Evolutionary conservation across 2,888 invertebrate genomes (phyloP), one percentile per base, ranked within the genome.

Genomic region (Listrodromus nycthemerus): DNA sequence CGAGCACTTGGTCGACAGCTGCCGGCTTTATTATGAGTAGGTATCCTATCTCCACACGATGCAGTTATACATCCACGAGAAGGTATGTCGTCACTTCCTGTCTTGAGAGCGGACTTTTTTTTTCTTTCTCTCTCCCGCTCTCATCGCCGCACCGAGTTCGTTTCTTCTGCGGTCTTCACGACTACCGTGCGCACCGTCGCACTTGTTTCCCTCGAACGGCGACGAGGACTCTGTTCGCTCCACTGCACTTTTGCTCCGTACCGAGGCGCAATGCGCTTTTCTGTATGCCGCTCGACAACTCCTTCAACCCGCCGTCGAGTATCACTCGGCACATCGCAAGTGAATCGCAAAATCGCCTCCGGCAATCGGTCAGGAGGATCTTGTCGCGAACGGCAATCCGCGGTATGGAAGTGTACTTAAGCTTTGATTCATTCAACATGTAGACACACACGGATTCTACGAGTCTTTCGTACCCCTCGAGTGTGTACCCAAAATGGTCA

Each of bases 41-140:
- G 55, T 74, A 45, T 61, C 33, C 41, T 50, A 27, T 7, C 82
- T 83, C 52, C 79, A 58, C 76, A 73, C 74, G 74, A 76, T 83
- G 85, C 83, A 88, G 78, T 81, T 83, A 82, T 81, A 80, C 75
- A 48, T 71, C 45, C 48, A 82, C 80, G 84, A 84, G 86, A 87
- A 86, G 88, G 87, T 88, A 84, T 91, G 90, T 89, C 91, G 91
- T 92, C 92, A 92, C 88, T 91, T 91, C 91, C 91, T 90, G 91
- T 86, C 86, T 74, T 66, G 80, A 73, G 79, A 41, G 75, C 82
- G 82, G 50, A 65, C 85, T 76, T 86, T 83, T 79, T 74, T 78
- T 82, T 71, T 63, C 83, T 70, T 85, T 85, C 77, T 78, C 69
- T 66, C 80, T 75, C 73, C n/a, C n/a, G n/a, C n/a, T 80, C 83